These are phyloP conservation scores for Encarsia formosa DNA, from an alignment of 2,888 invertebrate species.

Conservation along the genomic window DNA sequence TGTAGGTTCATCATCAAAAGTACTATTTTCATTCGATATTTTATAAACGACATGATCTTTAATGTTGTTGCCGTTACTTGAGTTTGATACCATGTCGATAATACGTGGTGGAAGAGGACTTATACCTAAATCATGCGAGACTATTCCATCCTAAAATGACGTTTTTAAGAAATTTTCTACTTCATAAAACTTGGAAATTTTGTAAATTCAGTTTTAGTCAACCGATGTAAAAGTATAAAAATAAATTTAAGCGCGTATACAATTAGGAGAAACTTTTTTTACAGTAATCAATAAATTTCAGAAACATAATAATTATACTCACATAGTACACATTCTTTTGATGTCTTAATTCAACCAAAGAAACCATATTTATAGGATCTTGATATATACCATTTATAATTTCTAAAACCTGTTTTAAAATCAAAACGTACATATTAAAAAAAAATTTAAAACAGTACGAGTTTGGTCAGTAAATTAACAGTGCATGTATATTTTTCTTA, in stretches of 20 bases:
- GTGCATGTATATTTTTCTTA: slow-evolving; percentile 16
- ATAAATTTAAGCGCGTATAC: too few relatives aligned
- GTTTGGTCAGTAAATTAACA: not conserved
- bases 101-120: slow-evolving; percentile 20
- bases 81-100: slow-evolving; percentile 14
- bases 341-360: slow-evolving; percentile 13
- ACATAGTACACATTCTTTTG: slow-evolving; percentile 12
- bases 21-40: slow-evolving; percentile 4
- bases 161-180: not conserved
- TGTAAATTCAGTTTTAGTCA: not conserved
- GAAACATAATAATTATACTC: not conserved
- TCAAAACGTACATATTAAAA: not conserved
- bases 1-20: not conserved
- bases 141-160: slow-evolving; percentile 14
- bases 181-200: not conserved
- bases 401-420: slow-evolving; percentile 10
- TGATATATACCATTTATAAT: slow-evolving; percentile 21
- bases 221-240: too few relatives aligned
- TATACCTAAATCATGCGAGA: slow-evolving; percentile 17
- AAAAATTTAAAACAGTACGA: not conserved
- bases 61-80: not conserved
- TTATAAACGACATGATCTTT: slow-evolving; percentile 21
- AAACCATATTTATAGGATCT: slow-evolving; percentile 18
- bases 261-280: too few relatives aligned
- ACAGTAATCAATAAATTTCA: not conserved